A percentile compares a stretch with the other conserved stretches of the same genome.
Evolutionary conservation across 2,797 vertebrate genomes (phyloP).

Genomic region (Hoplostethus atlanticus): DNA sequence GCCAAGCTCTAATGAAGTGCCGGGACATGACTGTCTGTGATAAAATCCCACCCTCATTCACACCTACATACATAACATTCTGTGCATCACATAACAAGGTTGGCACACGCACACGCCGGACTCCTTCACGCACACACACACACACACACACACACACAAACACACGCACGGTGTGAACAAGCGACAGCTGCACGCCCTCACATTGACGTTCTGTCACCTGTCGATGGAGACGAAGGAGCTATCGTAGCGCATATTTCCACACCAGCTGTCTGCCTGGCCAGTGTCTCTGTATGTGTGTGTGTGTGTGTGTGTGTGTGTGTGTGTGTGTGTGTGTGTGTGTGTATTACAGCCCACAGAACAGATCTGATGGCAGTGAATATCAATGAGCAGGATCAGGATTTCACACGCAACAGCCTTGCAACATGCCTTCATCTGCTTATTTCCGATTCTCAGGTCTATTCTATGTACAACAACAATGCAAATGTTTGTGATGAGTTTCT

Average conservation of each 20-base stretch:
- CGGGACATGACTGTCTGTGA: conserved; percentile 58
- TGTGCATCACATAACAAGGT: conserved; percentile 34
- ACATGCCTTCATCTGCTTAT: too few relatives aligned
- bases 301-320: conserved; percentile 1
- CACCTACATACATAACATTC: conserved; percentile 55
- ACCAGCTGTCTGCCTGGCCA: conserved; percentile 69
- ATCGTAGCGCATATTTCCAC: conserved; percentile 66
- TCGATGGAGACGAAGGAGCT: conserved; percentile 68
- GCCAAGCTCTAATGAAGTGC: conserved; percentile 59
- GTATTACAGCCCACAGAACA: conserved; percentile 30
- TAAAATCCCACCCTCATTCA: conserved; percentile 62
- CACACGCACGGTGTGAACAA: conserved; percentile 26
- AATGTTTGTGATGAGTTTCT: conserved; percentile 8
- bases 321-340: too few relatives aligned
- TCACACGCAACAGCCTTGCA: conserved; percentile 40
- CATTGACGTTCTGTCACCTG: conserved; percentile 71
- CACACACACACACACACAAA: conserved; percentile 11
- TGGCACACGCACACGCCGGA: background rate
- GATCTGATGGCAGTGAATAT: conserved; percentile 69
- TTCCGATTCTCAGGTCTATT: too few relatives aligned
- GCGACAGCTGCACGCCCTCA: conserved; percentile 73
- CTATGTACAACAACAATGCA: too few relatives aligned
- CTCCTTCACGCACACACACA: background rate
- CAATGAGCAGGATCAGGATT: conserved; percentile 51
- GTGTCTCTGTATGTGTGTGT: conserved; percentile 23